These are phyloP conservation scores for Pipistrellus pygmaeus DNA, from an alignment of 2,797 vertebrate genomes.

Conservation along the genomic window DNA sequence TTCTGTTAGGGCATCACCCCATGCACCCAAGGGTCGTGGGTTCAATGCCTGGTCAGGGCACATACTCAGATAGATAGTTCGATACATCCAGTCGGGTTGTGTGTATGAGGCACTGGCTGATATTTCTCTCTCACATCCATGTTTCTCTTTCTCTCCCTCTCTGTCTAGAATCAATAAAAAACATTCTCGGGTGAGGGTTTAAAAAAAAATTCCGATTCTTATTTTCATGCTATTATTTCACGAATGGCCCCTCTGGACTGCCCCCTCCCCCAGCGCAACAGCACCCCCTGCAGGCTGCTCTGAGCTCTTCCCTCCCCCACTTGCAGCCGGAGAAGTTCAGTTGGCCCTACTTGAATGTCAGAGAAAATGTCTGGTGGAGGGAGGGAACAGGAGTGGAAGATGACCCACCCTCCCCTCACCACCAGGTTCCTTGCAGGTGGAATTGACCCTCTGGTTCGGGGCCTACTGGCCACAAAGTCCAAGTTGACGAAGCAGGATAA, in stretches of 20 bases:
- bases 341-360: background rate
- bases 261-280: background rate
- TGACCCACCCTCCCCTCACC: background rate
- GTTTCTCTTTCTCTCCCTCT: background rate
- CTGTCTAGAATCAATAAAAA: background rate
- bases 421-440: constrained; percentile 88
- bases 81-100: background rate
- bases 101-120: background rate
- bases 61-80: background rate
- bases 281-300: background rate
- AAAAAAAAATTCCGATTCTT: background rate
- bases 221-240: background rate
- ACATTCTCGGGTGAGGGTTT: background rate
- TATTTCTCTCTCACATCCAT: background rate
- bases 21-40: background rate
- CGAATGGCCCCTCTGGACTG: background rate
- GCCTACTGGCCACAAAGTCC: constrained; percentile 89
- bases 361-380: background rate
- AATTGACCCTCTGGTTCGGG: constrained; percentile 93
- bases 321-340: background rate
- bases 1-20: background rate
- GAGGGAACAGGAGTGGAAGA: background rate
- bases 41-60: background rate
- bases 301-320: background rate
- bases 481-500: constrained; percentile 86